Base-by-base conservation (phyloP, 1,140 invertebrate species). In the Diorhabda sublineata region DNA sequence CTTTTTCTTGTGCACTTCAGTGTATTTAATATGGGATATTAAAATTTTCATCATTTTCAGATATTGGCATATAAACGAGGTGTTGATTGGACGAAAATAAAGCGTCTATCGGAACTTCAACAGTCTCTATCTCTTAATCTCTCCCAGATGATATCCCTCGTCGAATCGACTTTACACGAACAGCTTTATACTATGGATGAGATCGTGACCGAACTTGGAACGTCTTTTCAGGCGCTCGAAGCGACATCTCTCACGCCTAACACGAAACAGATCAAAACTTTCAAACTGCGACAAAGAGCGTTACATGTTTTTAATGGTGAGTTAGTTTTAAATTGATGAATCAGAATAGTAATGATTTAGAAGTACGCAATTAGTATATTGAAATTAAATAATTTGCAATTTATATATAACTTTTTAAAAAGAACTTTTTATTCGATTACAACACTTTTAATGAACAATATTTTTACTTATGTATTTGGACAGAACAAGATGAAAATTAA, bases 221-320 rank as follows among this genome's bases (percentile, higher is more conserved):
- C 92, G 0, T 86, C 82, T 52, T 82, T 86, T 72, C 82, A 89
- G 52, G 86, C 90, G 73, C 81, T 98, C 70, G 84, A 88, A 71
- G 75, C 86, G 58, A 79, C 83, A 64, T 91, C 88, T 66, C 83
- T 94, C 9, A 89, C 90, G 64, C 80, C 82, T 64, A 90, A 92
- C 75, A 93, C 92, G 26, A 85, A 82, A 69, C 80, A 90, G 72
- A 83, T 92, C 61, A 80, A 86, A 68, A 83, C 84, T 68, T 97
- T 98, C 80, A 92, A 94, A 80, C 82, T 98, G 4, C 84, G 86
- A 70, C 88, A 97, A 76, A 85, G 98, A 72, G 93, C 94, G 2
- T 81, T 90, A 8, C 98, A 99, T 80, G 97, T 99, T 52, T 95
- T 90, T 78, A 82, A 87, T 82, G 88, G 88, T 89, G 82, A 82